Conservation (phyloP, 2,797 vertebrate species). For the Enoplosus armatus region DNA sequence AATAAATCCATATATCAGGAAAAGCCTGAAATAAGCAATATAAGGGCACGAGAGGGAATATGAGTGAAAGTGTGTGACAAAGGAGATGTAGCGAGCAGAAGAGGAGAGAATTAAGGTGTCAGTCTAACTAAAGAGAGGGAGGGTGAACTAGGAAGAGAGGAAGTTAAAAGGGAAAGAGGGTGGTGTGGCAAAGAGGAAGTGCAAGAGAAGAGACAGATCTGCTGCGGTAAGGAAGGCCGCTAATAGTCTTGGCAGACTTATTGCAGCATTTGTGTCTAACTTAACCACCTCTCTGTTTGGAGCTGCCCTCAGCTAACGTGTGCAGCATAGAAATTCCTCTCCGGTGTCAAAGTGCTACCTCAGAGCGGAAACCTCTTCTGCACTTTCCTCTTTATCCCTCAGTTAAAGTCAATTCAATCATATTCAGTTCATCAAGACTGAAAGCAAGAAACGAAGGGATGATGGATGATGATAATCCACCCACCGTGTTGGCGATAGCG, state of each 20-base stretch:
- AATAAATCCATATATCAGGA: constrained; percentile 33
- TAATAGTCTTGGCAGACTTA: constrained; percentile 28
- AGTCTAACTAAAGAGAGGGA: not conserved
- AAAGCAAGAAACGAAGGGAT: constrained; percentile 5
- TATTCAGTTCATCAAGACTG: constrained; percentile 5
- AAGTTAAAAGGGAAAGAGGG: not conserved
- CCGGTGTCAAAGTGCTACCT: constrained; percentile 16
- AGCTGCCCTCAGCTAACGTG: constrained; percentile 12
- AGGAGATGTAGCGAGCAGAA: constrained; percentile 1
- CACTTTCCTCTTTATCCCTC: not conserved
- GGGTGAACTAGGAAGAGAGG: not conserved
- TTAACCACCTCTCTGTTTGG: constrained; percentile 41
- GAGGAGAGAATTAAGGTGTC: not conserved
- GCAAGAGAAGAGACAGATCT: constrained; percentile 14
- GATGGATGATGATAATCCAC: constrained; percentile 20
- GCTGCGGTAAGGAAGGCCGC: constrained; percentile 29
- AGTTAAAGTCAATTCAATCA: not conserved
- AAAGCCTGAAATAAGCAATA: constrained; percentile 6
- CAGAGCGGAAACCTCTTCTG: not conserved
- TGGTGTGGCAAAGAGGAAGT: not conserved
- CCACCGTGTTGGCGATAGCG: not conserved
- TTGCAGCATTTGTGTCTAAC: constrained; percentile 25
- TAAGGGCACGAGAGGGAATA: not conserved
- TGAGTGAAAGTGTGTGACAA: constrained; percentile 6
- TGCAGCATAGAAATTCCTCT: constrained; percentile 5